Percentiles rank a stretch among this genome's conserved stretches.
phyloP scores from a whole-genome alignment of 92 coral and sea anemone species.

The Epizoanthus illoricatus region DNA sequence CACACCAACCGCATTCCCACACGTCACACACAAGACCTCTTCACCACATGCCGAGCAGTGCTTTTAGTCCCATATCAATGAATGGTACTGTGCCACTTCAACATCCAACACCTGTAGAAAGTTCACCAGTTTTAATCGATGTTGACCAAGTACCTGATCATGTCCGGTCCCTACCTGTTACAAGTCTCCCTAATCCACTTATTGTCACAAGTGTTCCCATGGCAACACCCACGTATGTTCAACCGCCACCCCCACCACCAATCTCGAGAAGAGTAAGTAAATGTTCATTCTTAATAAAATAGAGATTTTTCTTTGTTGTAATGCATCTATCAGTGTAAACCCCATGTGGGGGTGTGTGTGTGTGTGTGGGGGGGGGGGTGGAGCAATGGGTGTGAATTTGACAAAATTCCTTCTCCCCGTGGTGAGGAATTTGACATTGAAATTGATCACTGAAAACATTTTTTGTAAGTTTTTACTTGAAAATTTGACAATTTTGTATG shows the following conservation, averaged over 20 bases:
- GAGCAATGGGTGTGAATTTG: too few species aligned
- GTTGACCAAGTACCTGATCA: slow-evolving; percentile 81
- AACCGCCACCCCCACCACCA: slow-evolving; percentile 71
- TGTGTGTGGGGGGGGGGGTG: too few species aligned
- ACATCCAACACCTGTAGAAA: slow-evolving; percentile 74
- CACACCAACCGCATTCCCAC: slow-evolving; percentile 59
- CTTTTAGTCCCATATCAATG: slow-evolving; percentile 66
- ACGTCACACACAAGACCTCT: slow-evolving; percentile 51
- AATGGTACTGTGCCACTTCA: slow-evolving; percentile 73
- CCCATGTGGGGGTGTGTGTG: too few species aligned
- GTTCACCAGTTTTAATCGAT: slow-evolving; percentile 69
- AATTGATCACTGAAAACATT: too few species aligned
- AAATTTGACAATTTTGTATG: too few species aligned
- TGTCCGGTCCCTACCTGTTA: slow-evolving; percentile 77
- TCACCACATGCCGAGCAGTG: slow-evolving; percentile 57
- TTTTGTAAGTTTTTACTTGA: too few species aligned
- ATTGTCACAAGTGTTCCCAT: slow-evolving; percentile 79
- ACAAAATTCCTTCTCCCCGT: too few species aligned
- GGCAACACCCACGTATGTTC: slow-evolving; percentile 85
- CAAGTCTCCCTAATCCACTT: slow-evolving; percentile 78
- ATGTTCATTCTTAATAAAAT: background rate
- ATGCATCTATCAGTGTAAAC: too few species aligned
- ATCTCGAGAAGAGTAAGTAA: slow-evolving; percentile 41
- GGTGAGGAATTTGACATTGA: too few species aligned
- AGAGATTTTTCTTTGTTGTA: background rate